Base-by-base conservation (phyloP, 1,140 invertebrate genomes). In the Nephotettix cincticeps region DNA sequence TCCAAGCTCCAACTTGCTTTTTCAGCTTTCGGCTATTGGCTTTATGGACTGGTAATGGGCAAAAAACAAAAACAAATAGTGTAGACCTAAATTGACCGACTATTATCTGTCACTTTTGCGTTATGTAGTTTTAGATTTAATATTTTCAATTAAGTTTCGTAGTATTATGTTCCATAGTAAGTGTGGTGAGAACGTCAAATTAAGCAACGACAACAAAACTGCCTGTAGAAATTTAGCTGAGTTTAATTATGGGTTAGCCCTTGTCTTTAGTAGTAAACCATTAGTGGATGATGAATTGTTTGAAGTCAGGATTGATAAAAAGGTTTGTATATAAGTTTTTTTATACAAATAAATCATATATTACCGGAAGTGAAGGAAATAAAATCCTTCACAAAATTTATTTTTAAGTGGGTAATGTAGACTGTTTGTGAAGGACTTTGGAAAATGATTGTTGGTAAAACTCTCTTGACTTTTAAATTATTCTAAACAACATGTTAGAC, bases 261-360 rank as follows among this genome's bases (percentile, higher is more conserved):
- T 97, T 71, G 91, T 96, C n/a, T 87, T 97, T 71, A 93, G 93
- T 77, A 86, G 88, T 19, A 89, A 92, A 76, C 92, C 93, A 11
- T 82, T 97, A 3, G 83, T 85, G 74, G 91, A 95, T 79, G 91
- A 96, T 84, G 86, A 92, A 74, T 81, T 95, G 45, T 97, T 97
- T 81, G 93, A 96, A 86, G 89, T 96, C 70, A 87, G 88, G 76
- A 93, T 97, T 76, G 93, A 95, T 77, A 91, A 90, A 82, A 95
- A 94, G 89, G 93, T 95, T 81, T 78, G 77, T 64, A 23, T 17
- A 25, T 32, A n/a, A n/a, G n/a, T n/a, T n/a, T n/a, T n/a, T n/a
- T n/a, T n/a, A n/a, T n/a, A n/a, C n/a, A n/a, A n/a, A n/a, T n/a
- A n/a, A n/a, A n/a, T n/a, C n/a, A n/a, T n/a, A n/a, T n/a, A n/a